phyloP scores from a whole-genome alignment of 2,113 vertebrate species.

The Campylomormyrus tamandua region DNA sequence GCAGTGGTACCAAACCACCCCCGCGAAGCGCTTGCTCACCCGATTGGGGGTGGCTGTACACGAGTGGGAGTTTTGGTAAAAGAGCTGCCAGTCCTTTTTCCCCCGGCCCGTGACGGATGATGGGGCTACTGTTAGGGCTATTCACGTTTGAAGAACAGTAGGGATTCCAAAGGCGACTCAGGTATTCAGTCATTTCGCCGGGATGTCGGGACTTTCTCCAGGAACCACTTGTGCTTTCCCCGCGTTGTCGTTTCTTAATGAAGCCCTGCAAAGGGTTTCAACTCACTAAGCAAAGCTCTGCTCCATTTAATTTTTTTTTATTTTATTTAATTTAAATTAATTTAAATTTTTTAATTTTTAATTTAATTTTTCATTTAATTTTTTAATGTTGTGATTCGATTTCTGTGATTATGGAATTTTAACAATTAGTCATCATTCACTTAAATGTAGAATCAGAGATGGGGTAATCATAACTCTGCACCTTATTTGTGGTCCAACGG shows the following conservation, averaged over 20 bases:
- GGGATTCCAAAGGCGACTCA: constrained; percentile 28
- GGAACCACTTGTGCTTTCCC: neutral
- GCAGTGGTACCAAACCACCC: neutral
- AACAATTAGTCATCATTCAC: neutral
- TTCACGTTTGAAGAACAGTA: constrained; percentile 39
- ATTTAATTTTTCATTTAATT: neutral
- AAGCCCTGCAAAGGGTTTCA: neutral
- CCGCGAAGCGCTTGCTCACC: neutral
- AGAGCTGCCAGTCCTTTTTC: constrained; percentile 25
- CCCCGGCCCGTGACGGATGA: constrained; percentile 37
- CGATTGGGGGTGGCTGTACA: constrained; percentile 16
- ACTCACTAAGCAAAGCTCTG: neutral
- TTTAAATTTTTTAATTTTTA: no score
- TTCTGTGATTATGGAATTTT: neutral
- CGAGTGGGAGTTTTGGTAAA: constrained; percentile 15
- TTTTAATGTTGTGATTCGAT: neutral
- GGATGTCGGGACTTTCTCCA: constrained; percentile 30
- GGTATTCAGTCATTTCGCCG: constrained; percentile 36
- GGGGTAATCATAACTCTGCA: neutral
- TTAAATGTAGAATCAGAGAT: neutral
- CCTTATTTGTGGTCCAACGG: neutral
- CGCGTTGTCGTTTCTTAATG: constrained; percentile 22
- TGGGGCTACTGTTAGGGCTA: constrained; percentile 22
- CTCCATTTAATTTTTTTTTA: neutral
- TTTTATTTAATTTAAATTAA: no score